Percentiles rank a stretch among this genome's conserved stretches.
phyloP scores from a whole-genome alignment of 2,797 vertebrate genomes.

The Microctenopoma stevenorrisi region DNA sequence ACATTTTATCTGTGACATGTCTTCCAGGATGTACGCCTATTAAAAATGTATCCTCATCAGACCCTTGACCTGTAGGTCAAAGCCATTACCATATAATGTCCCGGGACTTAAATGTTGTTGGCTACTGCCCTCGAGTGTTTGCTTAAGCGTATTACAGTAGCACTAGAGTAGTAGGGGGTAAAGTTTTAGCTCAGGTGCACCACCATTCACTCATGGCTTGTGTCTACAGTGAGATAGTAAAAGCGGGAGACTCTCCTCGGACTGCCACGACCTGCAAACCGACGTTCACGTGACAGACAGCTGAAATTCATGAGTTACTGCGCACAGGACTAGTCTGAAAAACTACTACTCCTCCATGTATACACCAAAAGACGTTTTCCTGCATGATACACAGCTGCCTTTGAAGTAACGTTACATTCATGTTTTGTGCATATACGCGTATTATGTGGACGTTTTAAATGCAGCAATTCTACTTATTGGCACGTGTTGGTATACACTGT shows the following conservation, averaged over 20 bases:
- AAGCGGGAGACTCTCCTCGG: conserved; percentile 30
- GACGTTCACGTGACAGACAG: conserved; percentile 10
- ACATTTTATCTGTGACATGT: neutral
- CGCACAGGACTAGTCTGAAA: no score
- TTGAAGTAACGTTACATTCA: no score
- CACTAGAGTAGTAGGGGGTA: neutral
- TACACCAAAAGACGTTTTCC: neutral
- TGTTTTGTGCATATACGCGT: no score
- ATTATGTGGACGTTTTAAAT: no score
- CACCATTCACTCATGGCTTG: neutral
- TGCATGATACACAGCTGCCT: neutral
- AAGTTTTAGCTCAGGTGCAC: neutral
- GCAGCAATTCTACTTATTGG: neutral
- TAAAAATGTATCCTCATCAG: neutral
- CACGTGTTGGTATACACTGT: neutral
- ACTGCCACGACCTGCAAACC: neutral
- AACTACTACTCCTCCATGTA: no score
- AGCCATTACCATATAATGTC: neutral
- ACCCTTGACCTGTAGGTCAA: neutral
- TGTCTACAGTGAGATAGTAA: neutral
- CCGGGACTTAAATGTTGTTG: neutral
- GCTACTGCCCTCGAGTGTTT: conserved; percentile 52
- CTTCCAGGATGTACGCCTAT: neutral
- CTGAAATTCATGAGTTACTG: neutral
- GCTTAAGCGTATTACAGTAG: neutral